Conservation (phyloP, 2,113 vertebrate genomes). For the Peromyscus leucopus region DNA sequence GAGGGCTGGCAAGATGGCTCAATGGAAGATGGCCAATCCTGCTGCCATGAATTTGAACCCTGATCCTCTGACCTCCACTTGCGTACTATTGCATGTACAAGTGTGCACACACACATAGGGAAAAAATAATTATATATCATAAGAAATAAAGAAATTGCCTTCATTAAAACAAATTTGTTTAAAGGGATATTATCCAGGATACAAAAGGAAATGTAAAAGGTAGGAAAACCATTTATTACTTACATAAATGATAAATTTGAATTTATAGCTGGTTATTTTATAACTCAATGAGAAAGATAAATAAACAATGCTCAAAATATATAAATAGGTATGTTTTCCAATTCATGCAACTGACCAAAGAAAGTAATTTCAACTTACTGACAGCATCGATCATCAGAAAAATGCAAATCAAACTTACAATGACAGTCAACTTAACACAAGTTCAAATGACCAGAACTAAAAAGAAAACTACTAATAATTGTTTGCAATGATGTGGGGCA, state of each 20-base stretch:
- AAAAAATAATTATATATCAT: background rate
- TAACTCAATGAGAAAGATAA: background rate
- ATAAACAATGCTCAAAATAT: background rate
- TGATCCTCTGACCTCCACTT: background rate
- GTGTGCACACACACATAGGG: background rate
- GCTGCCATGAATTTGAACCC: too few relatives aligned
- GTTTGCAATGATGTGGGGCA: background rate
- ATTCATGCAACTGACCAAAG: background rate
- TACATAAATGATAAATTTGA: background rate
- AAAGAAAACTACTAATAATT: background rate
- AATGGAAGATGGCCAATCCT: background rate
- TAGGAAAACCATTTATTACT: background rate
- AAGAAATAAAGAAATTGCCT: background rate
- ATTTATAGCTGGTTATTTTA: background rate
- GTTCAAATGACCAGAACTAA: background rate
- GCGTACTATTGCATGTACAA: too few relatives aligned
- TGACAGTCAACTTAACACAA: background rate
- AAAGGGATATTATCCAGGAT: background rate
- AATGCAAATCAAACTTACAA: background rate
- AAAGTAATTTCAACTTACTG: background rate
- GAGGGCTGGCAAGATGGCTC: background rate
- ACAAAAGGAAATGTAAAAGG: background rate
- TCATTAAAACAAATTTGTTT: background rate
- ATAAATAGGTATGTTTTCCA: rapidly evolving
- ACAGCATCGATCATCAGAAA: background rate